These are phyloP conservation scores for Taphrorychus bicolor DNA, from an alignment of 2,888 invertebrate genomes.

Conservation along the genomic window DNA sequence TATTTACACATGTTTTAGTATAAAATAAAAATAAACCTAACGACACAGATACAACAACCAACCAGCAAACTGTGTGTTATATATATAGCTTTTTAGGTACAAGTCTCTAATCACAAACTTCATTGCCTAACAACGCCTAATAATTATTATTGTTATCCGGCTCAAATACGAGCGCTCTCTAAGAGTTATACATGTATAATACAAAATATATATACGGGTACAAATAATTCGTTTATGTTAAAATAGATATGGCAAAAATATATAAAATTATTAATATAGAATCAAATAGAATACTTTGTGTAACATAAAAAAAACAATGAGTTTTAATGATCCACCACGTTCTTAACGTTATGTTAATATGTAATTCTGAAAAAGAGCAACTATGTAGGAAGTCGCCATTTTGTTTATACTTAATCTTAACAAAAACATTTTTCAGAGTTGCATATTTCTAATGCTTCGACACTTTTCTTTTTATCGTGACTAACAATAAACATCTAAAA, in stretches of 20 bases:
- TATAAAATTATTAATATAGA: not conserved
- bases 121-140: not conserved
- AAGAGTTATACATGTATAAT: not conserved
- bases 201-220: not conserved
- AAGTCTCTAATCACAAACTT: not conserved
- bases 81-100: not conserved
- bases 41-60: not conserved
- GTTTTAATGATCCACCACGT: no score
- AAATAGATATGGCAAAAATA: not conserved
- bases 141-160: not conserved
- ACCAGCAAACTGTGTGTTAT: not conserved
- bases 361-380: no score
- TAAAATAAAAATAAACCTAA: not conserved
- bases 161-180: not conserved
- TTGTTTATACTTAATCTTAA: not conserved
- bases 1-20: not conserved
- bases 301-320: no score
- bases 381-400: no score
- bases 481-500: constrained; percentile 13
- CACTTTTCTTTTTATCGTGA: not conserved
- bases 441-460: not conserved
- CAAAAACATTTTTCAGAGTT: not conserved
- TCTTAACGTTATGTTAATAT: no score
- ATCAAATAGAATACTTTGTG: not conserved
- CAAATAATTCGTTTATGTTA: not conserved